Base-by-base conservation (phyloP, 2,113 vertebrate species). In the Trematomus loennbergii region DNA sequence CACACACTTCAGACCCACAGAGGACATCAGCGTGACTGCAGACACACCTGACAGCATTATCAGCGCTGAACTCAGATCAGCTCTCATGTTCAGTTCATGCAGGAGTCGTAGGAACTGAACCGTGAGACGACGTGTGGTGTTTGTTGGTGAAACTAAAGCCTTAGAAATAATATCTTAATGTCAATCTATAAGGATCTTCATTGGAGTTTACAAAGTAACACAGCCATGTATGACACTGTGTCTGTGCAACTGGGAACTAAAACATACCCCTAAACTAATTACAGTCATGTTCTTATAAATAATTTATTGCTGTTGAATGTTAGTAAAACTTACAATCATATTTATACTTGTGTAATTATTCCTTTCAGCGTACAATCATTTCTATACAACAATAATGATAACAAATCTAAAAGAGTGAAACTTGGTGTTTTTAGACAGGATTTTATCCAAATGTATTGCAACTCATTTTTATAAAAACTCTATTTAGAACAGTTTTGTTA, bases 21-120 rank as follows among this genome's bases (percentile, higher is more conserved):
- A 59, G 22, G 29, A 36, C 55, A 68, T 45, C 61, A 58, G 25
- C 4, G 16, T 17, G 50, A 15, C 11, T 25, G 9, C 69, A 16
- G 17, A 45, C 15, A 46, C 12, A 33, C 18, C 66, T 59, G 62
- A 59, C 73, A 67, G 60, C 45, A 12, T 55, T 17, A 74, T 65
- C 58, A 65, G 52, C 45, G 1, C 55, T 78, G 83, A 81, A 61
- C 48, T 72, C 75, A 61, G 29, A 73, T 70, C 74, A 65, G 43
- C 45, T 72, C 62, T 52, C 66, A 36, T 12, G 55, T 62, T 49
- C n/a, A 54, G 13, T 53, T 13, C 17, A 43, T 13, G 22, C 61
- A 18, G 12, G 54, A 58, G 45, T 81, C 11, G 7, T 6, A 52
- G 17, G 59, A n/a, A 20, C 10, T 66, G 68, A 80, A 77, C 63